Evolutionary conservation across 2,888 invertebrate genomes (phyloP).

Genomic region (Cartodere bifasciata): DNA sequence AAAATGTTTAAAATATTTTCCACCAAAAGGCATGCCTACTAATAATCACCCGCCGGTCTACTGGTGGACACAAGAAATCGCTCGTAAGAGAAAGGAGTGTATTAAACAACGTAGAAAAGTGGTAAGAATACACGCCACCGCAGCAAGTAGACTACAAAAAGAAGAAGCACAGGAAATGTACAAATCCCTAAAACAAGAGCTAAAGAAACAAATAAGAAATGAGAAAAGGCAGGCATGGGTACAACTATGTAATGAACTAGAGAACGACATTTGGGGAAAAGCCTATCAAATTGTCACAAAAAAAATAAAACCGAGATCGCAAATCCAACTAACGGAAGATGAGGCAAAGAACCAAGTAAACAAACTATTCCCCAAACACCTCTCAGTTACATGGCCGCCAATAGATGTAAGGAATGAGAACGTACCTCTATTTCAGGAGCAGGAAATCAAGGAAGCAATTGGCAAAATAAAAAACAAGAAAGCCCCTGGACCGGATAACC

Average conservation of each 20-base stretch:
- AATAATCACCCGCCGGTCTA: slow-evolving; percentile 2
- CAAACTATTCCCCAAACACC: slow-evolving; percentile 1
- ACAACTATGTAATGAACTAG: slow-evolving; percentile 1
- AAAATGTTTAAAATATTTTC: too few species aligned
- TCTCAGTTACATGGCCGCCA: neutral
- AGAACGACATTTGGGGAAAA: slow-evolving; percentile 6
- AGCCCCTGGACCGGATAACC: slow-evolving; percentile 14
- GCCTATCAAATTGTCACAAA: slow-evolving; percentile 7
- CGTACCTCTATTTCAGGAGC: slow-evolving; percentile 8
- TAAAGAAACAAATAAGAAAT: slow-evolving; percentile 2
- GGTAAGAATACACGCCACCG: slow-evolving; percentile 1
- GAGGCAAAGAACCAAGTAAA: neutral
- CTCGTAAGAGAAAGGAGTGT: slow-evolving; percentile 1
- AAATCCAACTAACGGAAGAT: neutral
- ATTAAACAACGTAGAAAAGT: slow-evolving; percentile 4
- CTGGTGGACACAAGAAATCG: slow-evolving; percentile 6
- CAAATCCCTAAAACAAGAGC: slow-evolving; percentile 4
- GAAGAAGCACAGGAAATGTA: neutral
- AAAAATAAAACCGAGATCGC: neutral
- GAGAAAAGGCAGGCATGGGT: slow-evolving; percentile 3
- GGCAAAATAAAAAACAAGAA: slow-evolving; percentile 10
- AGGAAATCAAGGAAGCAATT: slow-evolving; percentile 10
- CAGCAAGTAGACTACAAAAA: neutral
- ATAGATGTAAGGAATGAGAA: neutral
- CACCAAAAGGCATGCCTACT: neutral